Conservation (phyloP, 2,113 vertebrate genomes). For the Cyphomyrus discorhynchus region DNA sequence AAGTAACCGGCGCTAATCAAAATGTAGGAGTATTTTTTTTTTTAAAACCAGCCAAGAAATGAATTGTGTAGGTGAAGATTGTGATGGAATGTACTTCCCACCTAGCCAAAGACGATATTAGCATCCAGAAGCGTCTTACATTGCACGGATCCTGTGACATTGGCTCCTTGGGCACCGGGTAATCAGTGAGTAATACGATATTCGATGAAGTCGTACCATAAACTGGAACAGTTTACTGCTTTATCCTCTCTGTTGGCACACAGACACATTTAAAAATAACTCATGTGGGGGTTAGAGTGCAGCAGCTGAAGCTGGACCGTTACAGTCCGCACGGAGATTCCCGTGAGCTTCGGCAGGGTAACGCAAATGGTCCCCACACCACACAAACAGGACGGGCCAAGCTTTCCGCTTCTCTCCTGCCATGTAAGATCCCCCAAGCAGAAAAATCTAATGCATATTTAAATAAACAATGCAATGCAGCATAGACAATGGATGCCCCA, state of each 20-base stretch:
- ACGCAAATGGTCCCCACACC: background rate
- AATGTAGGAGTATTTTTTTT: background rate
- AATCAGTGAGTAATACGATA: background rate
- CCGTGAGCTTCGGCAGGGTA: background rate
- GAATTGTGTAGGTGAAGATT: background rate
- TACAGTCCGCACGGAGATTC: background rate
- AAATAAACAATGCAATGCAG: background rate
- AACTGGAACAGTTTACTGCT: background rate
- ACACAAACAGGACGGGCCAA: background rate
- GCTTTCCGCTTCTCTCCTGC: background rate
- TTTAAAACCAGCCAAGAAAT: background rate
- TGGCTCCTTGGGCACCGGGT: background rate
- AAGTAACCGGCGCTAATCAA: background rate
- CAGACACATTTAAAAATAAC: constrained; percentile 2
- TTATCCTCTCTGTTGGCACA: background rate
- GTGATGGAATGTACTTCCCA: background rate
- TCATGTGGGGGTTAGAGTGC: background rate
- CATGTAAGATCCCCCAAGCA: background rate
- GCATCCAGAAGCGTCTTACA: background rate
- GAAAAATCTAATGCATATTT: background rate
- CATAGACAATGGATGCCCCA: background rate
- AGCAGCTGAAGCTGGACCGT: background rate
- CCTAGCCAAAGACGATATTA: background rate
- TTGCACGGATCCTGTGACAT: background rate
- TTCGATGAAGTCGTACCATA: background rate